These are phyloP conservation scores for Kryptolebias ocellatus DNA, from an alignment of 2,797 vertebrate species.

Conservation along the genomic window DNA sequence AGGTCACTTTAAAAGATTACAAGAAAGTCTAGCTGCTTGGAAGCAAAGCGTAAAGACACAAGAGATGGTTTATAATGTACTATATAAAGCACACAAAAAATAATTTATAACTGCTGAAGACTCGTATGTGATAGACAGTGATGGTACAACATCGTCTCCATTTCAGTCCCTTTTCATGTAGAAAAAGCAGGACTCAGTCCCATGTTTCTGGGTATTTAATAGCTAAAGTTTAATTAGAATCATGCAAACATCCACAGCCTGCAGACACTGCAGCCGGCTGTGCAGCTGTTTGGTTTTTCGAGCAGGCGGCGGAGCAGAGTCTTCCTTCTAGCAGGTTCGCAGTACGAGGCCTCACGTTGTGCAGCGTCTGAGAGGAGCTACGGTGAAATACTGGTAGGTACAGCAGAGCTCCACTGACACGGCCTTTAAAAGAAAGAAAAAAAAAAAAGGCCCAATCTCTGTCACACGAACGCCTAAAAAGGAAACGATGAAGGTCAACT, in stretches of 20 bases:
- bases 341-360: constrained; percentile 9
- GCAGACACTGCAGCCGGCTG: too few relatives aligned
- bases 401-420: constrained; percentile 23
- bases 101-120: too few relatives aligned
- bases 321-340: constrained; percentile 9
- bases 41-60: too few relatives aligned
- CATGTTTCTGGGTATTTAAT: constrained; percentile 7
- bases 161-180: not conserved
- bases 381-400: constrained; percentile 12
- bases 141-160: too few relatives aligned
- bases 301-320: constrained; percentile 17
- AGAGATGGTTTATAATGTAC: too few relatives aligned
- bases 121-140: too few relatives aligned
- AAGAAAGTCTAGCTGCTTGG: too few relatives aligned
- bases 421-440: constrained; percentile 32
- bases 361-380: not conserved
- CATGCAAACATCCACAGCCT: constrained; percentile 6
- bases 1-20: too few relatives aligned
- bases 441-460: constrained; percentile 9
- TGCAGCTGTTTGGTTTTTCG: constrained; percentile 9
- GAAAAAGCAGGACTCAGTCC: not conserved
- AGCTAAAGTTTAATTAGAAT: constrained; percentile 7
- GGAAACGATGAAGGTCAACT: constrained; percentile 58
- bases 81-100: too few relatives aligned
- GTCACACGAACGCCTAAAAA: constrained; percentile 27